Evolutionary conservation across 2,888 invertebrate species (phyloP), one percentile per base, ranked within the genome.

Genomic region (Harpagoxenus sublaevis): DNA sequence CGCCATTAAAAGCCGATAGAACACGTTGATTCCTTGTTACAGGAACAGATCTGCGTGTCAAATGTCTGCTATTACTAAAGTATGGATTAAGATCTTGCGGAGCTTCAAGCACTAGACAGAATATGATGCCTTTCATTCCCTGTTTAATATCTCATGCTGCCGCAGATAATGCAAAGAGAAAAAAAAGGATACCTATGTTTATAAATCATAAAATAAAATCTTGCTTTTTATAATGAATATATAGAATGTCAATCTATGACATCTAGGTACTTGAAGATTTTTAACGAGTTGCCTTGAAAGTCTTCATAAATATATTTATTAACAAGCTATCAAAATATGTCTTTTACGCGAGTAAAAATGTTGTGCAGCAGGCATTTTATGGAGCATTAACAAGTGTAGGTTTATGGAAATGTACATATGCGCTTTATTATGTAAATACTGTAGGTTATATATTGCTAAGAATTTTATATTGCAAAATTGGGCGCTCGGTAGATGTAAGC

Each of bases 51-150:
- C 23, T 6, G 45, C 15, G 15, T 57, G 55, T 65, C 77, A 66
- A 77, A 77, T 28, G 8, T 57, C 55, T 53, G 42, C 45, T 35
- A 70, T 79, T 60, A 70, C 35, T 57, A 48, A 42, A 71, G 48
- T 48, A 23, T 60, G 18, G 48, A 79, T 79, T 79, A 71, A 79
- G 48, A 45, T 68, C 66, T 78, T 1, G 78, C 70, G 45, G 5
- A n/a, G 55, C 12, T 4, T n/a, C 35, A 18, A 71, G 48, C 35
- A 9, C 23, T 3, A 57, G 70, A 57, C 55, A 35, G 60, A 79
- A 45, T 57, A 60, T 18, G 15, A 63, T 57, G 8, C 23, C n/a
- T 42, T 18, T 18, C 55, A 28, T 66, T 66, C 8, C 8, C 15
- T 23, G 12, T 23, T 35, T 42, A 57, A 65, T 51, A 23, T 48